Base-by-base conservation (phyloP, 2,888 invertebrate genomes). In the Sinohyriopsis cumingii region DNA sequence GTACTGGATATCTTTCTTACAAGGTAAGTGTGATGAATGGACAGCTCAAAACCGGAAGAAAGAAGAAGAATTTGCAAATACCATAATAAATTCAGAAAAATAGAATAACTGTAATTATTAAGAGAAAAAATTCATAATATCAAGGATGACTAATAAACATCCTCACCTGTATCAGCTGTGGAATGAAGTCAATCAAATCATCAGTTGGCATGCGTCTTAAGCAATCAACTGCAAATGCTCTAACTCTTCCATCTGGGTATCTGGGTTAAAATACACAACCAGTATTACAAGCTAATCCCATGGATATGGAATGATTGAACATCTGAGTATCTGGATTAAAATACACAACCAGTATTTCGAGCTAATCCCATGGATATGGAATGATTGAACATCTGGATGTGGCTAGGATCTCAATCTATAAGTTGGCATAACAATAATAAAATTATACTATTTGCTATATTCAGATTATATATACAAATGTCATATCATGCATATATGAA, bases 161-260 rank as follows among this genome's bases (percentile, higher is more conserved):
- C 65, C 64, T 64, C 68, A 88, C 88, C 83, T 98, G 96, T 60
- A 97, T 94, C 19, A 99, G 92, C 87, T 99, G 99, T 1, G 99
- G 98, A 84, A 99, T 91, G 88, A 96, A 95, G 87, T 97, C 95
- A 55, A 95, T 94, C 59, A 99, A 91, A 85, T 96, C 96, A 89
- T 98, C 98, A 83, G 94, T 95, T 1, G 94, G 93, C 89, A 97
- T 93, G 20, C 92, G 92, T 61, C 93, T 92, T 74, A 99, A 93
- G 93, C 97, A 94, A 63, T 93, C 92, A 0, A 98, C 94, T 1
- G 98, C 98, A 82, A 94, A 93, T 82, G 93, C 93, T 33, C 99
- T 93, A 0, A 99, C 96, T 87, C 94, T 94, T 75, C 93, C 93
- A 89, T 99, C 98, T 0, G 98, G 97, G 91, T 97, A 99, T 87